Conservation (phyloP, 2,797 vertebrate species). For the Pseudocheirus occidentalis region DNA sequence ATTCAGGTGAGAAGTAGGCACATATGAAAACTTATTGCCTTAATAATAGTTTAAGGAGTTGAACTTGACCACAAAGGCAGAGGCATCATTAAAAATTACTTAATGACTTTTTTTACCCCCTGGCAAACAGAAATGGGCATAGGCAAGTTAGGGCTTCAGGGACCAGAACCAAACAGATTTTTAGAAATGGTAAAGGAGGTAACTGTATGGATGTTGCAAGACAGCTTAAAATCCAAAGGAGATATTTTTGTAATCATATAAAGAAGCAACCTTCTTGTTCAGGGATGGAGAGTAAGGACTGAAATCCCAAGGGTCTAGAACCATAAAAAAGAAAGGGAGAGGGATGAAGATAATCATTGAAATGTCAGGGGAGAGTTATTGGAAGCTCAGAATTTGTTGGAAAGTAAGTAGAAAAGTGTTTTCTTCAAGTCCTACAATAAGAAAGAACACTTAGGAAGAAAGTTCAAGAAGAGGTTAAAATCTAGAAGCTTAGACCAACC, state of each 20-base stretch:
- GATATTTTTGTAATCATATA: not conserved
- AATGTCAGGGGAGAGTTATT: not conserved
- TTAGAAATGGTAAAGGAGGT: not conserved
- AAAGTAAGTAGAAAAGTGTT: not conserved
- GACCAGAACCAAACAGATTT: not conserved
- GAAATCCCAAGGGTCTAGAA: not conserved
- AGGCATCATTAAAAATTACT: not conserved
- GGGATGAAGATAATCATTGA: not conserved
- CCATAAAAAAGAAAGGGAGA: not conserved
- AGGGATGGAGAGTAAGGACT: not conserved
- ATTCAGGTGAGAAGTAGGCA: not conserved
- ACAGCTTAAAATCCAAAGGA: not conserved
- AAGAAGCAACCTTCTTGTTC: not conserved
- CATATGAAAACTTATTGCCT: not conserved
- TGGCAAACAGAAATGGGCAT: not conserved
- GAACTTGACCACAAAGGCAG: not conserved
- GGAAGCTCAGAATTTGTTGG: not conserved
- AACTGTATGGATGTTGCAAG: not conserved
- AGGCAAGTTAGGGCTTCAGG: not conserved
- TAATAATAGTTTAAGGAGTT: not conserved
- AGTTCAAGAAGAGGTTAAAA: not conserved
- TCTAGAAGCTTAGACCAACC: not conserved
- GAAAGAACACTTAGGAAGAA: not conserved
- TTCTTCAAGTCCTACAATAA: not conserved
- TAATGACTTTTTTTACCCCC: not conserved